These are phyloP conservation scores for Hylomyscus alleni DNA, from an alignment of 2,797 vertebrate genomes.

Conservation along the genomic window DNA sequence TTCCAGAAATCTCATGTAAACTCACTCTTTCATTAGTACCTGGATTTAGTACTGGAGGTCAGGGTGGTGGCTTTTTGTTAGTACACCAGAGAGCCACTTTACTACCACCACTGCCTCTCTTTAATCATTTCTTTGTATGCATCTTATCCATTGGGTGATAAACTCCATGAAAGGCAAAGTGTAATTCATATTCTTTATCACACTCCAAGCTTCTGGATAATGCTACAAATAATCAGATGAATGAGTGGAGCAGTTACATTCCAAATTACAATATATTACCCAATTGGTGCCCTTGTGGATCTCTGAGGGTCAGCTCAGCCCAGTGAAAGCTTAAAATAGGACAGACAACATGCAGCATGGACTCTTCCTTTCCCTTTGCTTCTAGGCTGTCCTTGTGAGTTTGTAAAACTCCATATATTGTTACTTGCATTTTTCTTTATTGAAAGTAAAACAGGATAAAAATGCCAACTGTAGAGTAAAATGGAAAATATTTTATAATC, in stretches of 20 bases:
- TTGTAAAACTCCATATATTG: neutral
- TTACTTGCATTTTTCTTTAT: conserved; percentile 54
- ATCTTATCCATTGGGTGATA: neutral
- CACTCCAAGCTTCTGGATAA: neutral
- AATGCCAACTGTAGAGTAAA: conserved; percentile 62
- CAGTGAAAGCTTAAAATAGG: neutral
- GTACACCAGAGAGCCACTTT: neutral
- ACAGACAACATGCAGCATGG: neutral
- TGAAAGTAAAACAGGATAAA: conserved; percentile 74
- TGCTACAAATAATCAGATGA: neutral
- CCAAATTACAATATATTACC: neutral
- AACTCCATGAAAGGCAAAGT: neutral
- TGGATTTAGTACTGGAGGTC: neutral
- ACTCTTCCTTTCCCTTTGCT: neutral
- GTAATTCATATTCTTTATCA: conserved; percentile 1
- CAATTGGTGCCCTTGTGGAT: neutral
- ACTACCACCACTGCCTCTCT: neutral
- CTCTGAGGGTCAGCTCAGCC: neutral
- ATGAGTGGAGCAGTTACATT: neutral
- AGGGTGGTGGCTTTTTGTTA: neutral
- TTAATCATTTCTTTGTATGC: neutral
- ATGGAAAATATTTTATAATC: conserved; percentile 78
- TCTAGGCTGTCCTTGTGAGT: conserved; percentile 14
- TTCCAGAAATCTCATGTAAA: neutral
- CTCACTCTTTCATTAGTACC: neutral